Conservation (phyloP, 2,888 invertebrate species). For the Cheilosia vernalis region DNA sequence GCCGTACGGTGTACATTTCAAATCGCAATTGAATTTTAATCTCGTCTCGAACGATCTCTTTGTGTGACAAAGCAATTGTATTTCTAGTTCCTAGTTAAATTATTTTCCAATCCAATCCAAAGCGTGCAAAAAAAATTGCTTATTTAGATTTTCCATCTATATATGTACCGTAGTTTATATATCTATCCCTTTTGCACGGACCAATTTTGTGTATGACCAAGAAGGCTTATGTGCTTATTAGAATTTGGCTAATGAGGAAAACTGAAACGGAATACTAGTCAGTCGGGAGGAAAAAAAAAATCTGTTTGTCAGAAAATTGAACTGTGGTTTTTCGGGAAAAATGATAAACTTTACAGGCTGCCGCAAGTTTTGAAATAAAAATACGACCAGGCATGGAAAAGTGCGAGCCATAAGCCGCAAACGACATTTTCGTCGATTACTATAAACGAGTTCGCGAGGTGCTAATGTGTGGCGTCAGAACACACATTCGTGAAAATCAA, state of each 20-base stretch:
- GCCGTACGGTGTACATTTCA: constrained; percentile 50
- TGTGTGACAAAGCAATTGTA: constrained; percentile 9
- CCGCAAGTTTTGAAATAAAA: constrained; percentile 12
- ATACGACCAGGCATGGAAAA: constrained; percentile 27
- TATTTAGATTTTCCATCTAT: constrained; percentile 17
- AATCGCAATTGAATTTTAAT: constrained; percentile 17
- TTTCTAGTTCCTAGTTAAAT: constrained; percentile 42
- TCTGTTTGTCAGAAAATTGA: constrained; percentile 42
- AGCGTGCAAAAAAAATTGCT: constrained; percentile 28
- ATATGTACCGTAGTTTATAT: not conserved
- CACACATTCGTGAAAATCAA: constrained; percentile 56
- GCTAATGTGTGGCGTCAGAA: constrained; percentile 45
- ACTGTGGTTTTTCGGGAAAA: constrained; percentile 19
- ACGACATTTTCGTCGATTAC: constrained; percentile 20
- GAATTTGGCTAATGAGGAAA: constrained; percentile 48
- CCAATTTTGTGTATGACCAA: constrained; percentile 18
- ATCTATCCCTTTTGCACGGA: constrained; percentile 40
- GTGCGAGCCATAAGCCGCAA: constrained; percentile 28
- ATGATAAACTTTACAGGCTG: constrained; percentile 15
- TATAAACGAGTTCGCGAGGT: constrained; percentile 9
- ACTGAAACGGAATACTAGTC: constrained; percentile 48
- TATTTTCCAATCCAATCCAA: constrained; percentile 4
- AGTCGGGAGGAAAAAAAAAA: constrained; percentile 16
- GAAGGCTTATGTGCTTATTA: constrained; percentile 29
- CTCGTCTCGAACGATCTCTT: constrained; percentile 43